Conservation (phyloP, 2,888 invertebrate species). For the Philonicus albiceps region DNA sequence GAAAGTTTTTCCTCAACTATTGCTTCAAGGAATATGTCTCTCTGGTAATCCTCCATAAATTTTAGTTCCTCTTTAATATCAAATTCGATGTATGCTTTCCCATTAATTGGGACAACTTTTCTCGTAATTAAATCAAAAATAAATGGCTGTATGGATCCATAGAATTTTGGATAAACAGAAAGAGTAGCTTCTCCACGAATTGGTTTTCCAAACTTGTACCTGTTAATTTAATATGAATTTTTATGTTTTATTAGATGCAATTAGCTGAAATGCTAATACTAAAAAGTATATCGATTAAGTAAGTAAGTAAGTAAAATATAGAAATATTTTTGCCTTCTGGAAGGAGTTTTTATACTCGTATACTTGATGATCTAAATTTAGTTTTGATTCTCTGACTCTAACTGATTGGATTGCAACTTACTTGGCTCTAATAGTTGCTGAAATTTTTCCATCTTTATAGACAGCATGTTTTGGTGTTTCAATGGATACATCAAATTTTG, state of each 20-base stretch:
- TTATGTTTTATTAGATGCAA: not conserved
- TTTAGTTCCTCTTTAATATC: conserved; percentile 81
- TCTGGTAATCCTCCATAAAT: conserved; percentile 78
- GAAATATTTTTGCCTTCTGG: too few relatives aligned
- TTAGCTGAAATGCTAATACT: not conserved
- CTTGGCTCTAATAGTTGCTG: conserved; percentile 82
- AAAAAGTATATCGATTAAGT: too few relatives aligned
- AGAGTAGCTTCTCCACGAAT: conserved; percentile 89
- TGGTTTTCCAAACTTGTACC: conserved; percentile 72
- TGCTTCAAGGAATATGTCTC: conserved; percentile 86
- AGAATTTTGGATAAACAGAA: conserved; percentile 80
- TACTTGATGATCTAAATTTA: too few relatives aligned
- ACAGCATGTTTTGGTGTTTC: conserved; percentile 83
- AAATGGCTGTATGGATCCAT: conserved; percentile 64
- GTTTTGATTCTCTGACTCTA: too few relatives aligned
- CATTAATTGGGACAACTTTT: conserved; percentile 75
- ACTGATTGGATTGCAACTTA: conserved; percentile 62
- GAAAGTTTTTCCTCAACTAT: conserved; percentile 91
- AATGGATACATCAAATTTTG: conserved; percentile 90
- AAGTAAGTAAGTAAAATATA: too few relatives aligned
- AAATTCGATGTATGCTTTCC: conserved; percentile 75
- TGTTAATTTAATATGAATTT: conserved; percentile 41
- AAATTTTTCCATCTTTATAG: conserved; percentile 79
- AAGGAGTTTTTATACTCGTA: too few relatives aligned
- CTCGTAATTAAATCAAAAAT: conserved; percentile 67